A percentile compares a stretch with the other conserved stretches of the same genome.
These are phyloP conservation scores for Carlito syrichta DNA, from an alignment of 2,113 vertebrate species.

Conservation along the genomic window DNA sequence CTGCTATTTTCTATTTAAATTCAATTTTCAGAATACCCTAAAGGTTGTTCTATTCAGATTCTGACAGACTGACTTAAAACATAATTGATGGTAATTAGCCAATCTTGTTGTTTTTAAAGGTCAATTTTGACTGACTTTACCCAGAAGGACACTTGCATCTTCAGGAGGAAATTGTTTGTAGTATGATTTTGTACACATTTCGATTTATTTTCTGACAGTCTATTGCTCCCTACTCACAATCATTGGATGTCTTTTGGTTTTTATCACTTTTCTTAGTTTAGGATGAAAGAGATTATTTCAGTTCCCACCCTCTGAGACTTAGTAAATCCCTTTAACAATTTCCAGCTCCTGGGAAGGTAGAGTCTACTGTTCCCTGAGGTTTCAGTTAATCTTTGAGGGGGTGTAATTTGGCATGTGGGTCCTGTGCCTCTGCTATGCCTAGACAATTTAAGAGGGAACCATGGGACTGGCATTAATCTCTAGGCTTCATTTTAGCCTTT, in stretches of 20 bases:
- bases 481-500: neutral
- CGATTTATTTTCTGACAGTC: neutral
- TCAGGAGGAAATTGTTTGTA: neutral
- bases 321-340: neutral
- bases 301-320: neutral
- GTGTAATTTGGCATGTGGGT: neutral
- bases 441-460: neutral
- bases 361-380: neutral
- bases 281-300: neutral
- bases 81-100: slow-evolving; percentile 5
- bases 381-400: neutral
- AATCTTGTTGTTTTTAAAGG: slow-evolving; percentile 43
- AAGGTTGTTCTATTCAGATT: slow-evolving; percentile 1
- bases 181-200: neutral
- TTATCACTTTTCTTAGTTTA: neutral
- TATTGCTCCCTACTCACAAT: neutral
- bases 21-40: neutral
- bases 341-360: neutral
- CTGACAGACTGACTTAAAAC: slow-evolving; percentile 14
- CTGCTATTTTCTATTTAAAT: slow-evolving; percentile 28
- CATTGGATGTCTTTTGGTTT: neutral
- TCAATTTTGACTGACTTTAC: neutral
- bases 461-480: neutral
- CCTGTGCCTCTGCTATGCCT: too few species aligned
- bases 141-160: neutral